These are phyloP conservation scores for Sphinx pinastri DNA, from an alignment of 2,888 invertebrate genomes.

Conservation along the genomic window DNA sequence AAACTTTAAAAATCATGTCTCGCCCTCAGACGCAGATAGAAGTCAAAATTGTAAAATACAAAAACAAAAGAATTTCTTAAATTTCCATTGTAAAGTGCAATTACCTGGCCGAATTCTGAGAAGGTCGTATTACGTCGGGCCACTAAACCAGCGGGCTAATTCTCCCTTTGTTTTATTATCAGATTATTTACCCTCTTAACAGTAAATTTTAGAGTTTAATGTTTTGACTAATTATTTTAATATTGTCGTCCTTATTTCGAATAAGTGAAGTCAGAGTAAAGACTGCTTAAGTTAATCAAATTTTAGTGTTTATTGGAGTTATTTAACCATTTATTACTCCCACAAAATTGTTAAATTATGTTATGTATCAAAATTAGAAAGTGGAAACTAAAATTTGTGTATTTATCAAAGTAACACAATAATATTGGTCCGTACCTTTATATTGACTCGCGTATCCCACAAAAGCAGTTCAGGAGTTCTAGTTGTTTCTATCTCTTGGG, in stretches of 20 bases:
- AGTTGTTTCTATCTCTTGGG: too few relatives aligned
- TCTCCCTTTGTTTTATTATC: not conserved
- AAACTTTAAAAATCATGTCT: not conserved
- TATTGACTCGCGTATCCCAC: not conserved
- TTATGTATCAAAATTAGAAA: not conserved
- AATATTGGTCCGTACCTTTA: not conserved
- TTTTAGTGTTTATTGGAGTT: too few relatives aligned
- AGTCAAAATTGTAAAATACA: conserved; percentile 28
- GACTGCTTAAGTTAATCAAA: too few relatives aligned
- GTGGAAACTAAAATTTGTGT: not conserved
- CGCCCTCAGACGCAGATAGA: conserved; percentile 27
- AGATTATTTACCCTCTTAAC: not conserved
- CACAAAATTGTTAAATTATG: too few relatives aligned
- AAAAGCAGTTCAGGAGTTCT: too few relatives aligned
- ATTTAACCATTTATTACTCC: too few relatives aligned
- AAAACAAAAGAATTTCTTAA: conserved; percentile 48
- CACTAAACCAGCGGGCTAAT: conserved; percentile 34
- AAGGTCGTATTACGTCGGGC: conserved; percentile 40
- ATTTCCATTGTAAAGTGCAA: conserved; percentile 51
- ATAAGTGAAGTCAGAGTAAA: too few relatives aligned
- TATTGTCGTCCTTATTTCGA: too few relatives aligned
- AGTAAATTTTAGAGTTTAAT: too few relatives aligned
- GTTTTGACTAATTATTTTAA: not conserved
- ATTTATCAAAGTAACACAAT: not conserved
- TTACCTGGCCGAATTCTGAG: conserved; percentile 50